Evolutionary conservation across 2,797 vertebrate genomes (phyloP).

Genomic region (Sebastes steindachneri): DNA sequence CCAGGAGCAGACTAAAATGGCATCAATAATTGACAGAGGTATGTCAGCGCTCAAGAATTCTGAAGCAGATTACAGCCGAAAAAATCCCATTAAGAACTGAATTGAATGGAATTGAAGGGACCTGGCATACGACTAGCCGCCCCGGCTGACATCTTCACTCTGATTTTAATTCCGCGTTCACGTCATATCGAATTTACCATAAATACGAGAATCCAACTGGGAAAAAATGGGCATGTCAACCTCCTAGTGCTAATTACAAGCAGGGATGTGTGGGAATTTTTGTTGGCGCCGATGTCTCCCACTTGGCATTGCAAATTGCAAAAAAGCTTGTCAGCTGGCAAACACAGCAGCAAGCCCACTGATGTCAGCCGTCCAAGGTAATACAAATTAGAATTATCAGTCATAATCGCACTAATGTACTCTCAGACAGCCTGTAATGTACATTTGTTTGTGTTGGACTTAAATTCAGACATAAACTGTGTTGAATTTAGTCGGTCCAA

Average conservation of each 20-base stretch:
- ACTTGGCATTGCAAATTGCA: constrained; percentile 55
- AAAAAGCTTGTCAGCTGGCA: constrained; percentile 54
- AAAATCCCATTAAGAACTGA: constrained; percentile 51
- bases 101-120: constrained; percentile 48
- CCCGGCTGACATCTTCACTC: constrained; percentile 58
- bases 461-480: background rate
- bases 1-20: constrained; percentile 23
- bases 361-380: constrained; percentile 39
- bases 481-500: background rate
- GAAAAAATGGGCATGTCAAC: constrained; percentile 56
- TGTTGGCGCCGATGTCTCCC: constrained; percentile 53
- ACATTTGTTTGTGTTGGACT: background rate
- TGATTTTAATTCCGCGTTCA: constrained; percentile 51
- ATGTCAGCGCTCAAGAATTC: constrained; percentile 37
- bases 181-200: constrained; percentile 56
- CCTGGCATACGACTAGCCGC: constrained; percentile 27
- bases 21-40: constrained; percentile 39
- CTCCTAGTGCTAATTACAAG: constrained; percentile 66
- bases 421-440: background rate
- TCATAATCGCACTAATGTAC: constrained; percentile 14
- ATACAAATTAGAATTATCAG: constrained; percentile 26
- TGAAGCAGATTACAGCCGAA: constrained; percentile 48
- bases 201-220: constrained; percentile 57
- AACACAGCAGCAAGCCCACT: constrained; percentile 36
- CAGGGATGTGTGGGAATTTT: constrained; percentile 57